Evolutionary conservation across 2,113 vertebrate species (phyloP).

Genomic region (Otus sunia): DNA sequence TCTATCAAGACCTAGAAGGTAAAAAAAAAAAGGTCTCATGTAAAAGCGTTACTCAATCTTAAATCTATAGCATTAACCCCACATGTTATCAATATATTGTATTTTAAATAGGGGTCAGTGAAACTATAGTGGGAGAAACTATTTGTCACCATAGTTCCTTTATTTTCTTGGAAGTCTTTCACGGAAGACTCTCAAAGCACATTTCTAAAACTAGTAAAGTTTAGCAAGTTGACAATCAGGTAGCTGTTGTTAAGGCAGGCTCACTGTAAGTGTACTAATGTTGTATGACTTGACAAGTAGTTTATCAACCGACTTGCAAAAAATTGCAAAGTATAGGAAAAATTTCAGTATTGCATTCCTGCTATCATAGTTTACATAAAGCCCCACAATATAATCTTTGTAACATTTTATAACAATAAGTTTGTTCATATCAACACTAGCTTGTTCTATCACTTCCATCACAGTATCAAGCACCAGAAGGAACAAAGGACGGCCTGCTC

Average conservation of each 20-base stretch:
- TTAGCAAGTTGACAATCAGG: not conserved
- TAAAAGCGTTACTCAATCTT: not conserved
- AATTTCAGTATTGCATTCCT: not conserved
- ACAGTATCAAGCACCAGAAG: not conserved
- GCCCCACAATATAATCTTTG: not conserved
- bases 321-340: not conserved
- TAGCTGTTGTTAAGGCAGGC: not conserved
- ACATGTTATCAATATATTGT: rapidly evolving
- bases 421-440: not conserved
- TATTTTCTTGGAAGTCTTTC: not conserved
- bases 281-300: not conserved
- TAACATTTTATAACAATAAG: not conserved
- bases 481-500: not conserved
- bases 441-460: not conserved
- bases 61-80: not conserved
- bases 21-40: not conserved
- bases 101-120: not conserved
- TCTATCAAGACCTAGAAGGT: slow-evolving; percentile 90
- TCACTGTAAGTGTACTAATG: not conserved
- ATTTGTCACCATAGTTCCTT: not conserved
- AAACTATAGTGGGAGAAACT: not conserved
- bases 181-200: not conserved
- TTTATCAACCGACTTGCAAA: not conserved
- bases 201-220: not conserved
- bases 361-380: not conserved